Percentiles rank a stretch among this genome's conserved stretches.
Evolutionary conservation across 2,797 vertebrate genomes (phyloP).

Genomic region (Molossus molossus): DNA sequence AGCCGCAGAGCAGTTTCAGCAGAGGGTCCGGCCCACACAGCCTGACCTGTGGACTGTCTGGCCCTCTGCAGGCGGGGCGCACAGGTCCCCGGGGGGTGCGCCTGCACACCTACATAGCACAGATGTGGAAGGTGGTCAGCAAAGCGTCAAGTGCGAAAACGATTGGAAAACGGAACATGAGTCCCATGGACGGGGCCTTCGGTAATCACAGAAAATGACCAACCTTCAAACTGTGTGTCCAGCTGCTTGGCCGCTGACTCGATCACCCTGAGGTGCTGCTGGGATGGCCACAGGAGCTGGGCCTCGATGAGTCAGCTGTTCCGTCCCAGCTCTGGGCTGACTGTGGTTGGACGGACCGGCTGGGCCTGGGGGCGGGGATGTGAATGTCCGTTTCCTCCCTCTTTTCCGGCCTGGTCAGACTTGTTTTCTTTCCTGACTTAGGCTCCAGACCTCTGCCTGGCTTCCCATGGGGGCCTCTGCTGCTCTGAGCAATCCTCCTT

Average conservation of each 20-base stretch:
- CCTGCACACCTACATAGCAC: too few relatives aligned
- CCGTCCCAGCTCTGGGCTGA: neutral
- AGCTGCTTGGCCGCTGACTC: neutral
- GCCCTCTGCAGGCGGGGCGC: neutral
- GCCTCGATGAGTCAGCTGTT: rapidly evolving
- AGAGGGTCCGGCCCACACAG: neutral
- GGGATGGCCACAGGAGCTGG: neutral
- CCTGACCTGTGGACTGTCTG: neutral
- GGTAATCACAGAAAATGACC: neutral
- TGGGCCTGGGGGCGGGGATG: neutral
- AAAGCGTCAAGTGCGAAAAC: neutral
- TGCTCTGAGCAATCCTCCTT: neutral
- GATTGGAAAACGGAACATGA: too few relatives aligned
- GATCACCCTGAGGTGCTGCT: neutral
- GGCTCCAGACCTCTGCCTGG: neutral
- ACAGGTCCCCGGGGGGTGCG: too few relatives aligned
- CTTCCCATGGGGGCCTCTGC: neutral
- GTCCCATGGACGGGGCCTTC: neutral
- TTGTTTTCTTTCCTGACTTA: neutral
- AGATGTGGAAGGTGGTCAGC: rapidly evolving
- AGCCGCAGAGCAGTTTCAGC: neutral
- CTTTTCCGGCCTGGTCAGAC: neutral
- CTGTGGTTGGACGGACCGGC: neutral
- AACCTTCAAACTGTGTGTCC: neutral
- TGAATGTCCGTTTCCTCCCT: neutral